Evolutionary conservation across 2,888 invertebrate genomes (phyloP), one percentile per base, ranked within the genome.

Genomic region (Hydrotaea cyrtoneurina): DNA sequence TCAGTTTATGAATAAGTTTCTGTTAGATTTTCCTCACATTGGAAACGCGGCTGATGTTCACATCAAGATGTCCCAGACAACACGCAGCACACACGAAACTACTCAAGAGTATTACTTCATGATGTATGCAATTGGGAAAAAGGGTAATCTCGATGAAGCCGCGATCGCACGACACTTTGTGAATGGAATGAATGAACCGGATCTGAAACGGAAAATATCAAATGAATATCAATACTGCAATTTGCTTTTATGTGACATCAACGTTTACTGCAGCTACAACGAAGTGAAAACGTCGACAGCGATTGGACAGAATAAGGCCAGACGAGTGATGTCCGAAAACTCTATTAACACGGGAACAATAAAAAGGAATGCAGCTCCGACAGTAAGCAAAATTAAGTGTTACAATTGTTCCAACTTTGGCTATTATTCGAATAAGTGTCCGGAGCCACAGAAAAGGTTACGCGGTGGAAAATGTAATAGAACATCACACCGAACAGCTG

Each of bases 131-230:
- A 21, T 77, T 0, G 84, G 86, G 2, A 69, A 17, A 11, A 84
- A 80, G 21, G 82, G 80, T n/a, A 57, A 39, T 26, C 7, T 86
- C n/a, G 55, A 75, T 0, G 76, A 86, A 17, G 11, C 72, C 2
- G 84, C 78, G 31, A 84, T 86, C 0, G 75, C 57, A 13, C 36
- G 83, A 4, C 80, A 82, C 57, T 80, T 86, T 21, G 73, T 85
- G 5, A 86, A 82, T 26, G 83, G 85, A 10, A 85, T 86, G 1
- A 72, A 76, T 10, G 62, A 80, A 11, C 7, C 19, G 7, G 43
- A 53, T 23, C 59, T 72, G 17, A 73, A 83, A 73, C 26, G 62
- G 57, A 82, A 80, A 69, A 80, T 86, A 4, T 86, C 82, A 0
- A 86, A 86, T 19, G 74, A 82, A 4, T 86, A 86, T 66, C 23